Conservation (phyloP, 1,140 invertebrate genomes). For the Diuraphis noxia region DNA sequence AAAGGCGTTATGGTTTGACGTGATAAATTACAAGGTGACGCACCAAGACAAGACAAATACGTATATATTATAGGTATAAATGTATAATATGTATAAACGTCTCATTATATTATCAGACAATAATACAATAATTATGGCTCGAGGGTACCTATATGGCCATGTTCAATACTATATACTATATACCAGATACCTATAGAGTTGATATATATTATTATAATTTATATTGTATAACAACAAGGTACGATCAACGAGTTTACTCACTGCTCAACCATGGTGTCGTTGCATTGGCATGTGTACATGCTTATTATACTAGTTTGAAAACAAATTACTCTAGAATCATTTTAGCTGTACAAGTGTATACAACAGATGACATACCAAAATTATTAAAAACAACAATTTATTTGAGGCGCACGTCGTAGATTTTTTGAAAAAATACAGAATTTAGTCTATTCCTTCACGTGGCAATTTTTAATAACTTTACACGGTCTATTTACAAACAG, state of each 20-base stretch:
- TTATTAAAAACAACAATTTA: neutral
- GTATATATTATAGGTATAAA: neutral
- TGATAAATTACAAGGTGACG: constrained; percentile 23
- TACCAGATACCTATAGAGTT: neutral
- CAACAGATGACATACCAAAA: neutral
- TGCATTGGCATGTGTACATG: neutral
- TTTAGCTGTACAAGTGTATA: neutral
- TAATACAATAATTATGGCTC: neutral
- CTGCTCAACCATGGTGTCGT: neutral
- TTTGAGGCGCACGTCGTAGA: neutral
- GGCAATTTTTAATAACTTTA: neutral
- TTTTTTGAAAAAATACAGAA: neutral
- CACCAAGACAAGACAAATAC: neutral
- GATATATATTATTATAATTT: neutral
- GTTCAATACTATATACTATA: neutral
- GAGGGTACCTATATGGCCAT: neutral
- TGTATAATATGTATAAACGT: neutral
- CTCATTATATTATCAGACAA: neutral
- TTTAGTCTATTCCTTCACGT: neutral
- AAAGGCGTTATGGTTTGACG: neutral
- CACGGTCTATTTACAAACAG: neutral
- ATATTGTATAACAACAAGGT: neutral
- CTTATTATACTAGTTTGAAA: neutral
- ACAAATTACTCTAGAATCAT: neutral
- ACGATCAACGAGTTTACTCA: neutral